Base-by-base conservation (phyloP, 2,797 vertebrate species). In the Cuculus canorus region DNA sequence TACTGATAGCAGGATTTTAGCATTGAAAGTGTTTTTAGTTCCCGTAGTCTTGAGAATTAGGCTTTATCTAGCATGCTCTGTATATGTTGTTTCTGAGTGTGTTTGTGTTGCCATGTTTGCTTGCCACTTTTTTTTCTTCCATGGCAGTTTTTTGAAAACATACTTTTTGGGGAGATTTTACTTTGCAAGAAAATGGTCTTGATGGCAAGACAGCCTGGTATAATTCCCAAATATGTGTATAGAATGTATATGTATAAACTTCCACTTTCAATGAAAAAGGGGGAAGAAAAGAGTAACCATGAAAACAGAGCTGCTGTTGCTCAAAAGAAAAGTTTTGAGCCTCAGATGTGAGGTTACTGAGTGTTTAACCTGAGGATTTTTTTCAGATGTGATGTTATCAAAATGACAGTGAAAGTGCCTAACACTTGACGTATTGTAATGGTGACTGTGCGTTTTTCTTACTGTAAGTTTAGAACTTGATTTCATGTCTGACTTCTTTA, bases 21-120 rank as follows among this genome's bases (percentile, higher is more conserved):
- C 17, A 24, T 37, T 12, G 68, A 45, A 76, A 22, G 9, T 59
- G 4, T 11, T 11, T 52, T n/a, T 23, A 28, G 9, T 15, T 24
- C 68, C 9, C 0, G 0, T 14, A 5, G 3, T 47, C 39, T 60
- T 4, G 3, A 37, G 59, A 64, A 13, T 11, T 48, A 28, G 7
- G 4, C 24, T 63, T 78, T 63, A 14, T 65, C 19, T 56, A 35
- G 16, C 13, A 8, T 18, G 12, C 37, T 57, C 10, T 59, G 9
- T 17, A 32, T 3, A 1, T 16, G 14, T 33, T 39, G 7, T 25
- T 73, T 78, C 60, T 78, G 19, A 33, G 39, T 15, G 24, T 0
- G 1, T 39, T 23, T 39, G 8, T 5, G 48, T 68, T 53, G n/a
- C n/a, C n/a, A n/a, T n/a, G 3, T 37, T 52, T 54, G 15, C 33